Percentiles rank a stretch among this genome's conserved stretches.
These are phyloP conservation scores for Aphidoletes aphidimyza DNA, from an alignment of 2,888 invertebrate genomes.

Conservation along the genomic window DNA sequence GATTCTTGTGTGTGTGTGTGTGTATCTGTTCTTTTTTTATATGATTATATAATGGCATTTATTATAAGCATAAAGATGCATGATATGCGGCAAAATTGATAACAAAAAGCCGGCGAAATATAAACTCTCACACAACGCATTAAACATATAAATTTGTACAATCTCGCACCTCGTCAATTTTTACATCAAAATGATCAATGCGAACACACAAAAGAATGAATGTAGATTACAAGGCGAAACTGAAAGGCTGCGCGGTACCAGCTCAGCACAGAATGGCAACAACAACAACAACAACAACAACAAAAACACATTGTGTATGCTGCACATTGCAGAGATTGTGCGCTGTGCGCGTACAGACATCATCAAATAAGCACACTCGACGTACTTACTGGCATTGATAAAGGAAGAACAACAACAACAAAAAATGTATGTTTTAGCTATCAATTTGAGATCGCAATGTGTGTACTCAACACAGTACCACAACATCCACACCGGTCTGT, in stretches of 20 bases:
- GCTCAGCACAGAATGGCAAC: neutral
- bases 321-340: neutral
- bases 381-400: slow-evolving; percentile 12
- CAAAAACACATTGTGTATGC: neutral
- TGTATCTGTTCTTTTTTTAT: neutral
- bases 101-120: slow-evolving; percentile 54
- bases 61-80: slow-evolving; percentile 54
- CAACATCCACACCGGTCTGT: neutral
- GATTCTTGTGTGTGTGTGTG: neutral
- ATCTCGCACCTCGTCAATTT: slow-evolving; percentile 53
- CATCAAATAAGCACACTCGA: neutral
- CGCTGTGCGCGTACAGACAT: neutral
- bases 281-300: neutral
- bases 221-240: neutral
- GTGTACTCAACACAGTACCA: neutral
- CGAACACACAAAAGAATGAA: neutral
- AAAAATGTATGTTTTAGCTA: slow-evolving; percentile 33
- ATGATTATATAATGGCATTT: slow-evolving; percentile 54
- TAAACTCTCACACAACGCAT: slow-evolving; percentile 47
- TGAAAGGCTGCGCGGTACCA: too few relatives aligned
- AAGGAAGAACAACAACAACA: neutral
- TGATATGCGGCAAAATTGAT: slow-evolving; percentile 54
- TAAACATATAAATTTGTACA: slow-evolving; percentile 47
- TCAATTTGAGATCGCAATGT: slow-evolving; percentile 43
- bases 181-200: slow-evolving; percentile 49